Base-by-base conservation (phyloP, 2,113 vertebrate genomes). In the Pomatorhinus ruficollis region DNA sequence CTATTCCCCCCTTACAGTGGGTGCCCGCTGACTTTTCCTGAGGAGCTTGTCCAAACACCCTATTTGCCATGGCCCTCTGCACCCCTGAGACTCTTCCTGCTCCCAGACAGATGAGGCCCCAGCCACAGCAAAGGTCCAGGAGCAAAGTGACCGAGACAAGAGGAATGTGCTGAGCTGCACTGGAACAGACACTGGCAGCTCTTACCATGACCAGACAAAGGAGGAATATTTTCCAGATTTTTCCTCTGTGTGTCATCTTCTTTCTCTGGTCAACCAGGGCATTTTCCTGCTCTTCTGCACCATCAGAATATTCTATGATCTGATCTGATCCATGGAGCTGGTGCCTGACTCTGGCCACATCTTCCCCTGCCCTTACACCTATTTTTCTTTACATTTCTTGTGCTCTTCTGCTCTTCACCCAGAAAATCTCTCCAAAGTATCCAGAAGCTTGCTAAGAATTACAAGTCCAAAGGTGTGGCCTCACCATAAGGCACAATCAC, bases 41-140 rank as follows among this genome's bases (percentile, higher is more conserved):
- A 63, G 53, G 15, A 40, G 12, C 30, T 76, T 22, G 20, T 39
- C 31, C 15, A 17, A 28, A 10, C 2, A 1, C 4, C 12, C 42
- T 50, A 42, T 70, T 65, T 76, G 25, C 15, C 25, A 30, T 8
- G 49, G 24, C 24, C 31, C 13, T 49, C 68, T 61, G 47, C 57
- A 42, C 6, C 45, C 44, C 70, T 20, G 28, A 75, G 57, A 39
- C 28, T 23, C 56, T 9, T 66, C 59, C 61, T 54, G 47, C 52
- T 66, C 30, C 44, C 3, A 0, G 8, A 15, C 9, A n/a, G 31
- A 44, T 1, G 4, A 69, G 33, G 22, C 27, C 30, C 44, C 3
- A 52, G 64, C 24, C 63, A 33, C 74, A 65, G n/a, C 15, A 20
- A 77, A 69, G 45, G 4, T n/a, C 28, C 30, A 12, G 54, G 28